Evolutionary conservation across 1,140 invertebrate species (phyloP).

Genomic region (Drosophila insularis): DNA sequence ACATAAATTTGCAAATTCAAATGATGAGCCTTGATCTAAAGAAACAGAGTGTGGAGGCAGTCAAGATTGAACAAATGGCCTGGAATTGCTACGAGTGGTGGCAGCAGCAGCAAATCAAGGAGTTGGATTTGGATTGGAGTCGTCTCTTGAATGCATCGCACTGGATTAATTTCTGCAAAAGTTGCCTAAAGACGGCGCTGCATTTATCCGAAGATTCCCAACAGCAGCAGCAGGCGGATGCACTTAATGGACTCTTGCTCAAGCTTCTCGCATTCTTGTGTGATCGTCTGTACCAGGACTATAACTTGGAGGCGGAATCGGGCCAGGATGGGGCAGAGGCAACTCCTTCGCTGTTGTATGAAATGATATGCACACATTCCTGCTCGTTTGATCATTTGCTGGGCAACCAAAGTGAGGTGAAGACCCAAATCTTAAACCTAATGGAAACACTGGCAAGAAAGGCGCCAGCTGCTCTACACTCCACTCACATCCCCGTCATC

Average conservation of each 20-base stretch:
- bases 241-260: constrained; percentile 82
- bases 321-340: neutral
- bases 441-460: constrained; percentile 85
- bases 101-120: constrained; percentile 65
- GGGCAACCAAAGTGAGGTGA: constrained; percentile 82
- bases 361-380: constrained; percentile 90
- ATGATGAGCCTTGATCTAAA: constrained; percentile 84
- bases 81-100: constrained; percentile 74
- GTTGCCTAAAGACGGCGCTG: constrained; percentile 86
- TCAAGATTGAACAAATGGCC: constrained; percentile 58
- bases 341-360: constrained; percentile 84
- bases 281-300: constrained; percentile 84
- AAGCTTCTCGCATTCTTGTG: constrained; percentile 84
- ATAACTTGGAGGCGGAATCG: constrained; percentile 17
- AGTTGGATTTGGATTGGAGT: constrained; percentile 70
- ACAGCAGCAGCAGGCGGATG: constrained; percentile 63
- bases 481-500: constrained; percentile 87
- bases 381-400: constrained; percentile 85
- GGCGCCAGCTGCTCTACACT: constrained; percentile 85
- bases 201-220: constrained; percentile 82
- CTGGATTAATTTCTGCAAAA: constrained; percentile 87
- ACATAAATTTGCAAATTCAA: constrained; percentile 84
- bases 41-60: constrained; percentile 76
- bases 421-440: constrained; percentile 85
- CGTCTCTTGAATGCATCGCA: constrained; percentile 83